phyloP scores from a whole-genome alignment of 2,888 invertebrate genomes.

The Dusona sp. region DNA sequence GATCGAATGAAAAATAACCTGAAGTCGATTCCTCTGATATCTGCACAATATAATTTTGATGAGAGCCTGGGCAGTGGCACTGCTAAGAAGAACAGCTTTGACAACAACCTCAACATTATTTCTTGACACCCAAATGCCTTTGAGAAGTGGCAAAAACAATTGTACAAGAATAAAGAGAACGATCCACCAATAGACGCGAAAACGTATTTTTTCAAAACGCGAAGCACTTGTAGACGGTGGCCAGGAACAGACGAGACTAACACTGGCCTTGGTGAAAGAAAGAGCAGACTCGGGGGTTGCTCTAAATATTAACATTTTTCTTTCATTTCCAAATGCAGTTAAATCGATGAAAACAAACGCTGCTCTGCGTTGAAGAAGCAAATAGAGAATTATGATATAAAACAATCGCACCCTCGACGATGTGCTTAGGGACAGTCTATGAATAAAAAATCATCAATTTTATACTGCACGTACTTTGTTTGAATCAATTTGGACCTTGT shows the following conservation, averaged over 20 bases:
- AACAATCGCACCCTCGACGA: too few species aligned
- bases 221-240: constrained; percentile 67
- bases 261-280: constrained; percentile 60
- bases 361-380: too few species aligned
- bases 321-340: not conserved
- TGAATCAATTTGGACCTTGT: too few species aligned
- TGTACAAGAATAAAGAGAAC: constrained; percentile 64
- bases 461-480: too few species aligned
- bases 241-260: constrained; percentile 70
- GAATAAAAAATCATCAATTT: too few species aligned
- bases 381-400: too few species aligned
- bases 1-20: constrained; percentile 69
- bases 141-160: constrained; percentile 71
- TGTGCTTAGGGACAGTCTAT: too few species aligned
- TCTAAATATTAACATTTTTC: constrained; percentile 24
- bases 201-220: constrained; percentile 61
- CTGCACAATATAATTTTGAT: constrained; percentile 74
- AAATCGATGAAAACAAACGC: too few species aligned
- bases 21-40: constrained; percentile 68
- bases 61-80: constrained; percentile 71
- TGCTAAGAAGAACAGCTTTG: constrained; percentile 74
- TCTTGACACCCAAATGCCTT: constrained; percentile 71
- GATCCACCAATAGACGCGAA: constrained; percentile 73
- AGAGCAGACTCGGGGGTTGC: constrained; percentile 53
- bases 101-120: constrained; percentile 68